Conservation (phyloP, 2,113 vertebrate species). For the Calyptomena viridis region DNA sequence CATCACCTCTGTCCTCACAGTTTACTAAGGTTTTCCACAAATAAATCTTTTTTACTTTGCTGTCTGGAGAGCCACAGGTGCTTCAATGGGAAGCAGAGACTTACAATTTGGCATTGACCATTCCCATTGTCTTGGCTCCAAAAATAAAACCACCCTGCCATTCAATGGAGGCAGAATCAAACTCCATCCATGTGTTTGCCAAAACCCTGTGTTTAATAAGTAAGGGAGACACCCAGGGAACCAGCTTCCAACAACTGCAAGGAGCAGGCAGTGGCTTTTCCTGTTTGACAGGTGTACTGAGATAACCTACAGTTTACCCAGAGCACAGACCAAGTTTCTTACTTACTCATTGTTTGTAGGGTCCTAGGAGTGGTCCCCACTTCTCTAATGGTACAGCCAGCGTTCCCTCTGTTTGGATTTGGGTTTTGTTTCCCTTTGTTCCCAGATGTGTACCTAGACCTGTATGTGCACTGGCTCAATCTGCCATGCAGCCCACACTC, state of each 20-base stretch:
- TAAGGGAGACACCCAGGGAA: not conserved
- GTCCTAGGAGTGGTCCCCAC: not conserved
- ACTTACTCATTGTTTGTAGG: not conserved
- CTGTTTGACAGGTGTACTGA: not conserved
- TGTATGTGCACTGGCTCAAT: not conserved
- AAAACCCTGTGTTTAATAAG: not conserved
- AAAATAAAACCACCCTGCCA: not conserved
- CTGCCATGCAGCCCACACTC: not conserved
- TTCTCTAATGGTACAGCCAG: not conserved
- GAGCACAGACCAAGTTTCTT: not conserved
- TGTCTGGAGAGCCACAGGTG: not conserved
- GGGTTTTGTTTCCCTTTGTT: not conserved
- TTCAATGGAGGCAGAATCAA: not conserved
- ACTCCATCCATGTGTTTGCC: not conserved
- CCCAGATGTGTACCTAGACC: not conserved
- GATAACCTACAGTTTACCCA: not conserved
- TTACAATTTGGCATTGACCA: accelerated
- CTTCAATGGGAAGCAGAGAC: not conserved
- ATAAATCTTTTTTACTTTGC: not conserved
- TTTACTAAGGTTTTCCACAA: not conserved
- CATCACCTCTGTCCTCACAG: accelerated
- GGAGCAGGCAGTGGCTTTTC: not conserved
- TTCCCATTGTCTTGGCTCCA: not conserved
- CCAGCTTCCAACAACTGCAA: not conserved
- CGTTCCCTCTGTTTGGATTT: not conserved